Evolutionary conservation across 2,797 vertebrate genomes (phyloP).

Genomic region (Pipistrellus kuhlii): DNA sequence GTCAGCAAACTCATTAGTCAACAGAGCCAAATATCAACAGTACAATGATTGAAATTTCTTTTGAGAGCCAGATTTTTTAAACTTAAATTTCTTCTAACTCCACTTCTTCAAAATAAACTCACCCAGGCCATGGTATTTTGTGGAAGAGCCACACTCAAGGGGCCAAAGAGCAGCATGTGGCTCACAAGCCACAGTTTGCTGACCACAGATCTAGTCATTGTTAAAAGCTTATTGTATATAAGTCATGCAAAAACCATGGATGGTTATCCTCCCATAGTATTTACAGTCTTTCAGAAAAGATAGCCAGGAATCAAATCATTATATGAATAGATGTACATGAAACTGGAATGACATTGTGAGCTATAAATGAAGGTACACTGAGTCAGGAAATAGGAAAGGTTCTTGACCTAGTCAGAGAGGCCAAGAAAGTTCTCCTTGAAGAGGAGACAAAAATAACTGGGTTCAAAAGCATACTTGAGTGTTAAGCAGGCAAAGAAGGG

Average conservation of each 20-base stretch:
- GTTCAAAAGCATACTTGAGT: accelerated
- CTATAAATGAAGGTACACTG: background rate
- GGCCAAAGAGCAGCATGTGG: too few relatives aligned
- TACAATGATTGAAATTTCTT: too few relatives aligned
- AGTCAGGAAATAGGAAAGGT: background rate
- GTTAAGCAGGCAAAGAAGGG: background rate
- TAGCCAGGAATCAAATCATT: background rate
- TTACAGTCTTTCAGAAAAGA: background rate
- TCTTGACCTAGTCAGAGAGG: background rate
- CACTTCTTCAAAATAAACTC: background rate
- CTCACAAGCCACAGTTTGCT: too few relatives aligned
- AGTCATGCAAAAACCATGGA: background rate
- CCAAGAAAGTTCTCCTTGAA: background rate
- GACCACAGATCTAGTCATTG: too few relatives aligned
- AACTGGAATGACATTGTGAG: background rate
- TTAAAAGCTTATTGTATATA: background rate
- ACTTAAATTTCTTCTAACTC: too few relatives aligned
- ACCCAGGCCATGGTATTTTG: too few relatives aligned
- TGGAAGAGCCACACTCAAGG: too few relatives aligned
- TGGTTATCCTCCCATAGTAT: background rate
- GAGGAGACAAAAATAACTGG: background rate
- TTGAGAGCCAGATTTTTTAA: too few relatives aligned
- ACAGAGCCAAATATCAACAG: too few relatives aligned
- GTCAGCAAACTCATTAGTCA: too few relatives aligned
- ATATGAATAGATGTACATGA: background rate